Conservation (phyloP, 1,140 invertebrate genomes). For the Drosophila cardini region DNA sequence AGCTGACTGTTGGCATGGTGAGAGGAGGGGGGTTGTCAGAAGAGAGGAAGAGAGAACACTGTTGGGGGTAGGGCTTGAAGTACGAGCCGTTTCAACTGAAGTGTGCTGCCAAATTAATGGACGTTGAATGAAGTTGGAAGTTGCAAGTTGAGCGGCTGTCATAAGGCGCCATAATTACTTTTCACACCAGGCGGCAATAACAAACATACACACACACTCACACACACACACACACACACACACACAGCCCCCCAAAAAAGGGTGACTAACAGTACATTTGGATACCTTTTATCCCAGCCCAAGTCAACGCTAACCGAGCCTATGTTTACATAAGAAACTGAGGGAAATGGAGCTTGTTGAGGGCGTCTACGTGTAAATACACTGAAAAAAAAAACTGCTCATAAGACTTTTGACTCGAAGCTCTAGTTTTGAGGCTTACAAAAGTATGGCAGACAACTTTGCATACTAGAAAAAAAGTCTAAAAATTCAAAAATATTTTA, state of each 20-base stretch:
- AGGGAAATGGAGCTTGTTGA: background rate
- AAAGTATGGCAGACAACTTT: too few relatives aligned
- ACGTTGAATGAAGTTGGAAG: slow-evolving; percentile 76
- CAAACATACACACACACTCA: slow-evolving; percentile 11
- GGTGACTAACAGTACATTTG: slow-evolving; percentile 20
- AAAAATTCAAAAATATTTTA: too few relatives aligned
- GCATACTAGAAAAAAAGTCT: too few relatives aligned
- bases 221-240: slow-evolving; percentile 13
- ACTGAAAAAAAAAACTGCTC: too few relatives aligned
- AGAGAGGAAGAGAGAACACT: background rate
- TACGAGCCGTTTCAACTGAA: slow-evolving; percentile 39
- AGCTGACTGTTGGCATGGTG: slow-evolving; percentile 15
- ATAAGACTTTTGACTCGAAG: too few relatives aligned
- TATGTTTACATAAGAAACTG: slow-evolving; percentile 20
- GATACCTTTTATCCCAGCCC: slow-evolving; percentile 1
- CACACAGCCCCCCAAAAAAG: slow-evolving; percentile 37
- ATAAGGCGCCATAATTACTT: slow-evolving; percentile 80
- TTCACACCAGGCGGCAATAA: slow-evolving; percentile 69
- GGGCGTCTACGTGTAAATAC: background rate
- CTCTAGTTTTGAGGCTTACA: too few relatives aligned
- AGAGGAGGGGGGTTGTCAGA: background rate
- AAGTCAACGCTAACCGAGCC: slow-evolving; percentile 5
- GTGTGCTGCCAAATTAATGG: slow-evolving; percentile 74
- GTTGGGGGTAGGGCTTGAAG: background rate
- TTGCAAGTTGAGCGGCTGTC: slow-evolving; percentile 65